Conservation (phyloP, 1,140 invertebrate genomes). For the Pteromalus puparum region DNA sequence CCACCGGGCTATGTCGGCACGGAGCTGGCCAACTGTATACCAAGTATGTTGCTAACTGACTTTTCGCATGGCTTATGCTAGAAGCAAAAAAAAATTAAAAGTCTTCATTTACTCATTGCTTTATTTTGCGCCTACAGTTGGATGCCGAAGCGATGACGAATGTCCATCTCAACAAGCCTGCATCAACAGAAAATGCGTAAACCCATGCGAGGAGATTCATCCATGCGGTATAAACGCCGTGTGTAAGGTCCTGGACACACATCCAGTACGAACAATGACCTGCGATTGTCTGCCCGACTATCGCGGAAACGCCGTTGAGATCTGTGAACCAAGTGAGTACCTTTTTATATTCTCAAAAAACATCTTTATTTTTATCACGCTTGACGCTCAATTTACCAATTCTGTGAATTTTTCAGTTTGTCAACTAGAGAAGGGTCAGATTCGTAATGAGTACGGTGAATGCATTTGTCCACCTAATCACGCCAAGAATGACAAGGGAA, state of each 20-base stretch:
- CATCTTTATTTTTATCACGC: slow-evolving; percentile 36
- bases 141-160: slow-evolving; percentile 86
- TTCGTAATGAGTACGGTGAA: slow-evolving; percentile 81
- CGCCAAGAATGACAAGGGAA: slow-evolving; percentile 84
- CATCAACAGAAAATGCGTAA: slow-evolving; percentile 86
- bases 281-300: slow-evolving; percentile 92
- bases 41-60: slow-evolving; percentile 3
- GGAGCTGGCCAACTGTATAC: slow-evolving; percentile 77
- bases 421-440: slow-evolving; percentile 82
- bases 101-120: slow-evolving; percentile 13
- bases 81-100: neutral
- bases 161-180: slow-evolving; percentile 90
- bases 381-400: neutral
- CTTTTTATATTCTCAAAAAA: neutral
- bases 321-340: slow-evolving; percentile 82
- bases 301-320: slow-evolving; percentile 86
- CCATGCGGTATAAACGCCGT: slow-evolving; percentile 89
- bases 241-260: slow-evolving; percentile 87
- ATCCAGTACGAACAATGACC: slow-evolving; percentile 90
- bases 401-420: slow-evolving; percentile 77
- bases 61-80: neutral
- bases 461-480: slow-evolving; percentile 86
- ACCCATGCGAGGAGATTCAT: slow-evolving; percentile 87
- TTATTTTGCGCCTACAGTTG: slow-evolving; percentile 62
- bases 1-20: slow-evolving; percentile 82